Evolutionary conservation across 2,797 vertebrate species (phyloP).

Genomic region (Myotis daubentonii): DNA sequence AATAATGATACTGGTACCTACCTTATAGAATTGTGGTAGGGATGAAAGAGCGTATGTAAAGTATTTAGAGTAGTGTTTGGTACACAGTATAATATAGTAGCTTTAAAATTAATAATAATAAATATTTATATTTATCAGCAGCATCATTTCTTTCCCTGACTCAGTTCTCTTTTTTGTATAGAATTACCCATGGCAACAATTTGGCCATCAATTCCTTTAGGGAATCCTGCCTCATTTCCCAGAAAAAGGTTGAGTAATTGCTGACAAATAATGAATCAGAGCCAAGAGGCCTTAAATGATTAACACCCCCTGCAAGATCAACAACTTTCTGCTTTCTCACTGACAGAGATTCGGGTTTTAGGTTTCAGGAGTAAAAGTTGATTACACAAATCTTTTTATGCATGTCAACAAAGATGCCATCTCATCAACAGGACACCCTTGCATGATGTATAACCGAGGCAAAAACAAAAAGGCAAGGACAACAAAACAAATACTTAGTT

Average conservation of each 20-base stretch:
- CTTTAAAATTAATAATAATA: not conserved
- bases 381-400: not conserved
- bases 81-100: not conserved
- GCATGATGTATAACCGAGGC: not conserved
- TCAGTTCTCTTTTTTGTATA: not conserved
- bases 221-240: not conserved
- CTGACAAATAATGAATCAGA: not conserved
- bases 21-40: not conserved
- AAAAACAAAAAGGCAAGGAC: not conserved
- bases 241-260: not conserved
- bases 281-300: not conserved
- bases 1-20: not conserved
- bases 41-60: not conserved
- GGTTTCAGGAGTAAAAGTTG: not conserved
- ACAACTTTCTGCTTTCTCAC: not conserved
- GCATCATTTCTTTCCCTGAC: not conserved
- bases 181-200: not conserved
- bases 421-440: not conserved
- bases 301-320: not conserved
- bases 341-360: not conserved
- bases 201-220: not conserved
- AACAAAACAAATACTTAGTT: not conserved
- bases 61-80: not conserved
- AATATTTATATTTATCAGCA: not conserved
- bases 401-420: not conserved